These are phyloP conservation scores for Nesoenas mayeri DNA, from an alignment of 2,113 vertebrate genomes.

Conservation along the genomic window DNA sequence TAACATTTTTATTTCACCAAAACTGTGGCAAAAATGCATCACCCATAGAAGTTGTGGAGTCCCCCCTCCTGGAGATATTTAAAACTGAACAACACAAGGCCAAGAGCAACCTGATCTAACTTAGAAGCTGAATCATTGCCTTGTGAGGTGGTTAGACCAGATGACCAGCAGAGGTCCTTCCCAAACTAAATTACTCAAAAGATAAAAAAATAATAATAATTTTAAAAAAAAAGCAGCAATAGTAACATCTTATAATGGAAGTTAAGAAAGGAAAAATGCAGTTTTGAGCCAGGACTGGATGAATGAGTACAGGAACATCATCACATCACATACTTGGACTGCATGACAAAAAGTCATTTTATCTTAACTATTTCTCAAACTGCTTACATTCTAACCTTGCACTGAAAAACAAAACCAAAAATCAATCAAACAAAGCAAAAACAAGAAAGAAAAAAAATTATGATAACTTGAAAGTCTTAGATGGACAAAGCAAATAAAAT, in stretches of 20 bases:
- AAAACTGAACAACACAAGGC: not conserved
- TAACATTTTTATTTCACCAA: not conserved
- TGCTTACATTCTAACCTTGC: not conserved
- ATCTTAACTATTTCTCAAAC: not conserved
- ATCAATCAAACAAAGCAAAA: not conserved
- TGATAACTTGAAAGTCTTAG: not conserved
- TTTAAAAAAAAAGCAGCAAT: not conserved
- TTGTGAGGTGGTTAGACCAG: not conserved
- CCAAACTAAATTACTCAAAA: not conserved
- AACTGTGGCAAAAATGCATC: accelerated
- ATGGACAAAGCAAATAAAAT: not conserved
- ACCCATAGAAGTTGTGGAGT: not conserved
- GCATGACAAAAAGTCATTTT: not conserved
- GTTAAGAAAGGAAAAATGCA: not conserved
- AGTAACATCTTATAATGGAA: not conserved
- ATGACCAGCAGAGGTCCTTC: not conserved
- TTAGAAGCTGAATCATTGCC: not conserved
- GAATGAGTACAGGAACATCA: not conserved
- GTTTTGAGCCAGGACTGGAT: not conserved
- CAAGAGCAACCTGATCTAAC: not conserved
- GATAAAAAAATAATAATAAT: too few relatives aligned
- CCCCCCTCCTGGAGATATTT: not conserved
- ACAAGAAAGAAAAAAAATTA: not conserved
- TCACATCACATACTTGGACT: not conserved
- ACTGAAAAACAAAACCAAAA: not conserved